Base-by-base conservation (phyloP, 2,888 invertebrate genomes). In the Microctonus brassicae region DNA sequence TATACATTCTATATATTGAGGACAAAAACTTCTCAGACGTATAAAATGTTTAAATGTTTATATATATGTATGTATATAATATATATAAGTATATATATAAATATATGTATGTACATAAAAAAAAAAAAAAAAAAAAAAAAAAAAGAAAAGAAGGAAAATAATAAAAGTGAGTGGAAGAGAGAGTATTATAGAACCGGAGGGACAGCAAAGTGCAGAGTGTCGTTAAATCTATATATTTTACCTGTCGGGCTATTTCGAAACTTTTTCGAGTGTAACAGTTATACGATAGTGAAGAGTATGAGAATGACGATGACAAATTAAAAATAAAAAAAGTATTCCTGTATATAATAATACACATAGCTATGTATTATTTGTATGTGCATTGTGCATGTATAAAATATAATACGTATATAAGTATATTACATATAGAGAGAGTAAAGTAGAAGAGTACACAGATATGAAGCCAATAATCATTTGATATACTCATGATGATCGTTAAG, bases 191-290 rank as follows among this genome's bases (percentile, higher is more conserved):
- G 20, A 62, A 62, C 36, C 62, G 62, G n/a, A 42, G 42, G 7
- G 62, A 24, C 47, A 42, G 62, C 22, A 39, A 63, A 63, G 61
- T 63, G 47, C 47, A 42, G 53, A 20, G n/a, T 63, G 52, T 53
- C 64, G 64, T 64, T 53, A 42, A 53, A 66, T 66, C 55, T 55
- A 66, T 53, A 66, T 53, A 36, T 34, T 22, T 53, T 66, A 66
- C 55, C 65, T 66, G 55, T 66, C 47, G 57, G 39, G 36, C 39
- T 55, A 57, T 64, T 64, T 64, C 29, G 24, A 66, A 66, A 57
- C 22, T 55, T 66, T n/a, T 20, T 47, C 1, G 17, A 9, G 17
- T 13, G 20, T 20, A 47, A 17, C 53, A 36, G 66, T 17, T 33
- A 29, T 36, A 29, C 47, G 42, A 20, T 36, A 52, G 10, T 20